Evolutionary conservation across 2,797 vertebrate genomes (phyloP).

Genomic region (Aselliscus stoliczkanus): DNA sequence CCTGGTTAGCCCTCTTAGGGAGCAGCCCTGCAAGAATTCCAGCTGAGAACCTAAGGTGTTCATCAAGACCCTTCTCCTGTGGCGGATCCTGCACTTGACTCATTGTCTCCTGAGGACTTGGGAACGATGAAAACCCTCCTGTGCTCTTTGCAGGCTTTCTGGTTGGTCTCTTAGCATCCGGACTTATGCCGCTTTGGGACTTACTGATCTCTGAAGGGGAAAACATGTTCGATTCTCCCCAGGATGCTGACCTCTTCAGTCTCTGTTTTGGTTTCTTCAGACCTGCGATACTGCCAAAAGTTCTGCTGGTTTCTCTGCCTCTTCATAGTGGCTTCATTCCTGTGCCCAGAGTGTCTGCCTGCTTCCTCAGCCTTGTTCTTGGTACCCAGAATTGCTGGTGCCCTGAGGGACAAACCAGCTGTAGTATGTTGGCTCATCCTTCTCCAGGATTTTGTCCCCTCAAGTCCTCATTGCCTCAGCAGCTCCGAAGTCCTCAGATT

Average conservation of each 20-base stretch:
- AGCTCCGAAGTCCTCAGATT: background rate
- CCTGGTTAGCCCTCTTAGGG: background rate
- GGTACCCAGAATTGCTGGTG: background rate
- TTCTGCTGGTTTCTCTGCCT: background rate
- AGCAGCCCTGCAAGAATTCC: background rate
- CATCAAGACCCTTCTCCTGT: background rate
- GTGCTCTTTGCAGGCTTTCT: background rate
- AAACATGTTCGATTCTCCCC: background rate
- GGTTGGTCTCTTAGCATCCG: background rate
- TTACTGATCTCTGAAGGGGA: background rate
- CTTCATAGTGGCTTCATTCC: background rate
- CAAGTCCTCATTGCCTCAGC: background rate
- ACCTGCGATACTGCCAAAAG: background rate
- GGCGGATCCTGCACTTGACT: background rate
- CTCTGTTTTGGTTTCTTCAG: background rate
- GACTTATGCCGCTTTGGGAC: background rate
- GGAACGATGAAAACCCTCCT: background rate
- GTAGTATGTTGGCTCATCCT: background rate
- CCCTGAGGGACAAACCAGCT: background rate
- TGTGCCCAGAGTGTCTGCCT: background rate
- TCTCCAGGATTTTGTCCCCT: background rate
- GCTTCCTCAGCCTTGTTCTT: background rate
- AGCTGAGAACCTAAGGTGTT: background rate
- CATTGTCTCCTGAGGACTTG: background rate
- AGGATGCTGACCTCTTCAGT: background rate